phyloP scores from a whole-genome alignment of 2,888 invertebrate genomes.

The Lysandra bellargus region DNA sequence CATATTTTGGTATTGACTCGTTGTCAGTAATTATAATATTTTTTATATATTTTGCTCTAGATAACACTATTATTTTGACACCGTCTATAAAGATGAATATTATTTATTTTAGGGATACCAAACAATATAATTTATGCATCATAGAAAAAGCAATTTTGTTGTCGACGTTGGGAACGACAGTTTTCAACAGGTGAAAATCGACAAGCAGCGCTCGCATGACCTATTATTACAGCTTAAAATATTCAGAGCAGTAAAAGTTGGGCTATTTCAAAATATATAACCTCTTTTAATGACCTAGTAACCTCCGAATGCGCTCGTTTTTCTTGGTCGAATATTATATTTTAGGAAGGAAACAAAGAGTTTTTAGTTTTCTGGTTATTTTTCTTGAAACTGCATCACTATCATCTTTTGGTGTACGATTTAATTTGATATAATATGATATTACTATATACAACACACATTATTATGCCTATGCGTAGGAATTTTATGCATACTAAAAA shows the following conservation, averaged over 20 bases:
- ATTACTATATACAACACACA: no score
- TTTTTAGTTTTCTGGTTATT: neutral
- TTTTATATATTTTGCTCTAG: no score
- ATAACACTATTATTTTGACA: no score
- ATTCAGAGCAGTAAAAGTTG: slow-evolving; percentile 23
- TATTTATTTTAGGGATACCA: neutral
- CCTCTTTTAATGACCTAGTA: slow-evolving; percentile 27
- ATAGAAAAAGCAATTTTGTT: neutral
- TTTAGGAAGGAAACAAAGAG: slow-evolving; percentile 6
- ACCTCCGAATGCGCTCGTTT: slow-evolving; percentile 25
- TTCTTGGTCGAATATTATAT: neutral
- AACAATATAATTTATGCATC: neutral
- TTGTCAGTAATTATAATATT: no score
- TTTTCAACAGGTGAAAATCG: slow-evolving; percentile 16
- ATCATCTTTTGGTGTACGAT: neutral
- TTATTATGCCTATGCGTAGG: no score
- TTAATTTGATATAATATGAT: no score
- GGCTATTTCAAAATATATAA: slow-evolving; percentile 20
- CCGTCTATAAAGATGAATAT: no score
- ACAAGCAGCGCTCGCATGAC: slow-evolving; percentile 9
- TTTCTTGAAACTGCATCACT: neutral
- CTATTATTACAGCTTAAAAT: slow-evolving; percentile 22
- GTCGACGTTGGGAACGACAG: neutral
- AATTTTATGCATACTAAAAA: no score
- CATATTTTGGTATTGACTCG: no score